A percentile compares a stretch with the other conserved stretches of the same genome.
phyloP scores from a whole-genome alignment of 1,140 invertebrate genomes.

The Habropoda laboriosa region DNA sequence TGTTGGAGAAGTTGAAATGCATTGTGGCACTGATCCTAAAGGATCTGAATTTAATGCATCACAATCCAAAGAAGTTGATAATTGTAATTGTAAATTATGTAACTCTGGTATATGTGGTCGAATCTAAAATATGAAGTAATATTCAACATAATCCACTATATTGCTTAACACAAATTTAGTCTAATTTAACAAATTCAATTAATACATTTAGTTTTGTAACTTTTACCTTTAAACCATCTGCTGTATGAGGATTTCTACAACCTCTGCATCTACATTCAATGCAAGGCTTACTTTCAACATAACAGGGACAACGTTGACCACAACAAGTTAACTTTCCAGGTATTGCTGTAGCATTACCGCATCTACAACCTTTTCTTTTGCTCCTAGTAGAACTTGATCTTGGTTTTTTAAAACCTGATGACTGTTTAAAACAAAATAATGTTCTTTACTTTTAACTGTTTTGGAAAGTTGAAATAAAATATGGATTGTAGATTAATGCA shows the following conservation, averaged over 20 bases:
- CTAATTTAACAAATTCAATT: not conserved
- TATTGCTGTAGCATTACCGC: conserved; percentile 93
- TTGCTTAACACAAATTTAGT: not conserved
- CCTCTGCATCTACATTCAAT: conserved; percentile 94
- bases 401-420: conserved; percentile 79
- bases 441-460: conserved; percentile 19
- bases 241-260: conserved; percentile 93
- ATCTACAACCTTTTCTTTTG: conserved; percentile 90
- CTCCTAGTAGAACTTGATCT: conserved; percentile 77
- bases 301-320: conserved; percentile 96
- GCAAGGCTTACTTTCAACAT: conserved; percentile 93
- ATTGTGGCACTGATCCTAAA: conserved; percentile 75
- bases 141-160: not conserved
- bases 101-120: conserved; percentile 86
- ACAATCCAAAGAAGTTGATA: conserved; percentile 77
- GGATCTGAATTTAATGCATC: conserved; percentile 76
- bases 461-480: conserved; percentile 1
- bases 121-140: conserved; percentile 80
- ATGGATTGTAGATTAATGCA: conserved; percentile 60
- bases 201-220: not conserved
- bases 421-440: conserved; percentile 61
- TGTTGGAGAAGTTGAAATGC: conserved; percentile 77
- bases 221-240: conserved; percentile 89
- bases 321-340: conserved; percentile 95
- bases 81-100: conserved; percentile 79